Conservation (phyloP, 2,797 vertebrate species). For the Cryptoprocta ferox region DNA sequence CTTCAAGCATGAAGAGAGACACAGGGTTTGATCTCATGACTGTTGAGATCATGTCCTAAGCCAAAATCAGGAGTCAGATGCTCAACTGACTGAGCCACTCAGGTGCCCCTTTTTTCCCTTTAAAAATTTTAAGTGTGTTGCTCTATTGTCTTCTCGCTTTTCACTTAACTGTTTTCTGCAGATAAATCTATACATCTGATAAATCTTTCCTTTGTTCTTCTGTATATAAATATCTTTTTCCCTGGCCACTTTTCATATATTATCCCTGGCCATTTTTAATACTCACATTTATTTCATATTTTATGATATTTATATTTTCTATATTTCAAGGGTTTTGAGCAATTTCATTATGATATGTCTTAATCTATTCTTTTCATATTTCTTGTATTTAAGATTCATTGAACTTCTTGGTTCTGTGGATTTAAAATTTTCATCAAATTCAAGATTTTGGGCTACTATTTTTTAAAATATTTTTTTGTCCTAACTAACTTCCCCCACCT, state of each 20-base stretch:
- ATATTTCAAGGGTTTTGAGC: background rate
- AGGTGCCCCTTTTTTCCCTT: background rate
- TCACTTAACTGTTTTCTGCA: background rate
- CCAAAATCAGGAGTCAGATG: too few relatives aligned
- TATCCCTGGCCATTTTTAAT: background rate
- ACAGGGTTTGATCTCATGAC: too few relatives aligned
- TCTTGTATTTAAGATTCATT: background rate
- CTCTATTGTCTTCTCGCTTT: background rate
- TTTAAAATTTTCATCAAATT: conserved; percentile 28
- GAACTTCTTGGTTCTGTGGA: background rate
- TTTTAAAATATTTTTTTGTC: background rate
- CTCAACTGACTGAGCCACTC: too few relatives aligned
- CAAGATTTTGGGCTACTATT: background rate
- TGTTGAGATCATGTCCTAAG: too few relatives aligned
- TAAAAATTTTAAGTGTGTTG: background rate
- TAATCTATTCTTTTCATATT: background rate
- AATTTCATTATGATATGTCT: background rate
- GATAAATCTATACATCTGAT: background rate
- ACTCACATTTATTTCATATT: background rate
- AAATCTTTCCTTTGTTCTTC: background rate
- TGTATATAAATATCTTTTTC: background rate
- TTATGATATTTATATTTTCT: background rate
- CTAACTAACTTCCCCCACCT: background rate
- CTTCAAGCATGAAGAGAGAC: too few relatives aligned
- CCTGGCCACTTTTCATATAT: background rate